Percentiles rank a stretch among this genome's conserved stretches.
phyloP scores from a whole-genome alignment of 2,113 vertebrate genomes.

The Gymnogyps californianus region DNA sequence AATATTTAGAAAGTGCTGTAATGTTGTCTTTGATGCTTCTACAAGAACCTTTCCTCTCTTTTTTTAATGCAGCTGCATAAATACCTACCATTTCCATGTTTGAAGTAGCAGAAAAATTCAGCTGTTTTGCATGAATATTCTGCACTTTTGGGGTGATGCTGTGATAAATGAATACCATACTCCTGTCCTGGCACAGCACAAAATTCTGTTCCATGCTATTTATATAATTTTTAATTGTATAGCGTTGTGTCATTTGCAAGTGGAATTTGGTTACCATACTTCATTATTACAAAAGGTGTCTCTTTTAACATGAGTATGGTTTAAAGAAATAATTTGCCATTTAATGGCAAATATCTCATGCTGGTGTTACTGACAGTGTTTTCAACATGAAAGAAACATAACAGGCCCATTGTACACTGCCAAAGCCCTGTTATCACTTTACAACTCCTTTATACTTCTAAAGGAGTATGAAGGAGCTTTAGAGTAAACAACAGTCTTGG shows the following conservation, averaged over 20 bases:
- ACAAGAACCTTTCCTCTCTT: neutral
- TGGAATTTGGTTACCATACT: neutral
- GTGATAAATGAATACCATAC: neutral
- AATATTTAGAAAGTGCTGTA: neutral
- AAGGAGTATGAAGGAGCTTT: neutral
- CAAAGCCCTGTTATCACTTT: slow-evolving; percentile 32
- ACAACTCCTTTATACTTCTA: neutral
- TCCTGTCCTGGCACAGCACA: neutral
- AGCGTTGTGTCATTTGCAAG: neutral
- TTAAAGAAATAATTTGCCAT: neutral
- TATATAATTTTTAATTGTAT: neutral
- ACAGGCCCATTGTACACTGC: neutral
- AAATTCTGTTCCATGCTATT: neutral
- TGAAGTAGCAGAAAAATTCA: neutral
- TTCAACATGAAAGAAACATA: neutral
- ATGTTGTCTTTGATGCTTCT: slow-evolving; percentile 1
- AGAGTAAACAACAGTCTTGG: slow-evolving; percentile 1
- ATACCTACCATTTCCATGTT: neutral
- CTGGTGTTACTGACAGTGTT: slow-evolving; percentile 2
- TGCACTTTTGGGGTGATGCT: neutral
- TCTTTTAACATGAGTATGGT: neutral
- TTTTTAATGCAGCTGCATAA: neutral
- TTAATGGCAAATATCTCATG: neutral
- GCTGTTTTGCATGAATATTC: neutral
- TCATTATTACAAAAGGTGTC: neutral